Conservation (phyloP, 2,113 vertebrate genomes). For the Arizona elegans region DNA sequence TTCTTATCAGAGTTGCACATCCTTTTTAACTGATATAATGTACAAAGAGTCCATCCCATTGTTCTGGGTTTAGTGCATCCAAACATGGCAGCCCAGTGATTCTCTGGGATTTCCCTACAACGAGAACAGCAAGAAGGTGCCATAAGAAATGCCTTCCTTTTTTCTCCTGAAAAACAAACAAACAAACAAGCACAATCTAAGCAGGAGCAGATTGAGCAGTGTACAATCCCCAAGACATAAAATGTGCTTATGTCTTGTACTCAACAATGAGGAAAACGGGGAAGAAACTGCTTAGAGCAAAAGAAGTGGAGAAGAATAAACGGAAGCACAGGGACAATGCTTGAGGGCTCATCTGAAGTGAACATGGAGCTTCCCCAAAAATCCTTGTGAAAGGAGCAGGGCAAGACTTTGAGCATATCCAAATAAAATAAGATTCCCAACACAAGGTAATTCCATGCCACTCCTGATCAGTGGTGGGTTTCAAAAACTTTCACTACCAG, state of each 20-base stretch:
- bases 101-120: not conserved
- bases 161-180: not conserved
- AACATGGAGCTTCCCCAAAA: not conserved
- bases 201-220: not conserved
- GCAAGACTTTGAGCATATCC: not conserved
- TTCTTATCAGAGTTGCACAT: not conserved
- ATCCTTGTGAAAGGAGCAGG: not conserved
- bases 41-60: not conserved
- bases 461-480: not conserved
- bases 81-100: not conserved
- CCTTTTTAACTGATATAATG: not conserved
- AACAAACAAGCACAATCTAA: not conserved
- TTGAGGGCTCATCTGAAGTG: not conserved
- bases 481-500: no score
- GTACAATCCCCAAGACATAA: not conserved
- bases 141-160: not conserved
- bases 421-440: not conserved
- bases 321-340: not conserved
- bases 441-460: not conserved
- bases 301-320: not conserved
- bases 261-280: not conserved
- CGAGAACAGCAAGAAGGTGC: not conserved
- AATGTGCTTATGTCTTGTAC: not conserved
- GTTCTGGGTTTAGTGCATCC: not conserved
- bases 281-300: not conserved